A percentile compares a stretch with the other conserved stretches of the same genome.
Conservation (phyloP, 2,888 invertebrate species). For the Himalopsyche anomala region DNA sequence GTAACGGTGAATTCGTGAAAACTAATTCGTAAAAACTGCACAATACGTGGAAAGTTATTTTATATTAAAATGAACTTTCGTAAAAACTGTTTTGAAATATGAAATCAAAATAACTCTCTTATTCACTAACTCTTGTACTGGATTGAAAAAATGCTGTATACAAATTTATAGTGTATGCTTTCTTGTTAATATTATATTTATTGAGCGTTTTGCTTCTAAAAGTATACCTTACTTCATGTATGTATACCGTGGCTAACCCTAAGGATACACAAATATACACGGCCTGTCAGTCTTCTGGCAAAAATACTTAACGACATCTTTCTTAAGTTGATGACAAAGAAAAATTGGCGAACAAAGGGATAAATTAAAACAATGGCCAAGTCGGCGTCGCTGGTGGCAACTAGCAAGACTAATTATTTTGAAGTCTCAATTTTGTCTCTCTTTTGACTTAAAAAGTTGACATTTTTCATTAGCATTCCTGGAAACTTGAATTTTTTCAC, state of each 20-base stretch:
- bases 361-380: slow-evolving; percentile 48
- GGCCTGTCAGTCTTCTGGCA: slow-evolving; percentile 45
- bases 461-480: slow-evolving; percentile 29
- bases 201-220: too few species aligned
- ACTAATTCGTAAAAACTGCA: too few species aligned
- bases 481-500: slow-evolving; percentile 16
- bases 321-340: slow-evolving; percentile 59
- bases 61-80: too few species aligned
- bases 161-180: too few species aligned
- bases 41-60: too few species aligned
- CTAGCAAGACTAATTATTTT: slow-evolving; percentile 51
- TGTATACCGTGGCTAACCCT: background rate
- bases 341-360: slow-evolving; percentile 57
- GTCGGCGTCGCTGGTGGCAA: slow-evolving; percentile 43
- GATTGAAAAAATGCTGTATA: too few species aligned
- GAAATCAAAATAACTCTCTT: too few species aligned
- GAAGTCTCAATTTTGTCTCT: slow-evolving; percentile 53
- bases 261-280: slow-evolving; percentile 2
- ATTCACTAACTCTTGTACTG: too few species aligned
- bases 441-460: slow-evolving; percentile 16
- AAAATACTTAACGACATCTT: slow-evolving; percentile 57
- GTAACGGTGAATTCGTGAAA: too few species aligned
- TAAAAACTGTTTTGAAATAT: too few species aligned
- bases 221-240: too few species aligned
- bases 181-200: too few species aligned